phyloP scores from a whole-genome alignment of 2,888 invertebrate genomes.

The Stratiomys singularior region DNA sequence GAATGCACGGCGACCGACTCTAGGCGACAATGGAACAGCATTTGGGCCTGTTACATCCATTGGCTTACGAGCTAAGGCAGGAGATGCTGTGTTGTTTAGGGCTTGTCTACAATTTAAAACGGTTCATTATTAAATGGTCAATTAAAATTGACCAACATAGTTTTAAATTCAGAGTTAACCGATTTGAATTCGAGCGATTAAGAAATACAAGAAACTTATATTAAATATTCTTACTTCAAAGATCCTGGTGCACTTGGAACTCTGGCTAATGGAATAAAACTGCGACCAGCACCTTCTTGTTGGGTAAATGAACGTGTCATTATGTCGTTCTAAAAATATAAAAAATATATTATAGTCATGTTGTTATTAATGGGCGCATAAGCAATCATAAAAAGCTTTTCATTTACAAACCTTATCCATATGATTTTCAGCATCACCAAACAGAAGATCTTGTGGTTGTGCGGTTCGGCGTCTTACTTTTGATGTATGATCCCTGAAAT shows the following conservation, averaged over 20 bases:
- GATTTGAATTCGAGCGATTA: background rate
- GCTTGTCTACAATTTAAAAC: slow-evolving; percentile 54
- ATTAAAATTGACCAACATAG: background rate
- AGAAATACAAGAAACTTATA: background rate
- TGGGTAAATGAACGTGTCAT: slow-evolving; percentile 60
- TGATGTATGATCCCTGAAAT: slow-evolving; percentile 55
- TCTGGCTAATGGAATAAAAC: slow-evolving; percentile 67
- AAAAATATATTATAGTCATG: slow-evolving; percentile 23
- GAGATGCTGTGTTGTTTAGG: slow-evolving; percentile 54
- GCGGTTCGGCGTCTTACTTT: slow-evolving; percentile 75
- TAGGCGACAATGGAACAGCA: slow-evolving; percentile 57
- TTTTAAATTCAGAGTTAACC: too few relatives aligned
- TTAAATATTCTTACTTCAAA: slow-evolving; percentile 71
- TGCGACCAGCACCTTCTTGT: slow-evolving; percentile 55
- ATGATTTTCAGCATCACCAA: slow-evolving; percentile 65
- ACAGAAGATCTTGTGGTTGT: slow-evolving; percentile 76
- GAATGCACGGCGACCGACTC: slow-evolving; percentile 56
- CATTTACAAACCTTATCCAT: slow-evolving; percentile 54
- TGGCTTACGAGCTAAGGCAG: slow-evolving; percentile 56
- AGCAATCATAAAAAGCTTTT: background rate
- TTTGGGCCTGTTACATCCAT: slow-evolving; percentile 52
- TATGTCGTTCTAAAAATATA: slow-evolving; percentile 55
- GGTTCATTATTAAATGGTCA: background rate
- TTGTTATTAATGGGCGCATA: too few relatives aligned
- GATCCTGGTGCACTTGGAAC: slow-evolving; percentile 82